Base-by-base conservation (phyloP, 2,113 vertebrate species). In the Xenus cinereus region DNA sequence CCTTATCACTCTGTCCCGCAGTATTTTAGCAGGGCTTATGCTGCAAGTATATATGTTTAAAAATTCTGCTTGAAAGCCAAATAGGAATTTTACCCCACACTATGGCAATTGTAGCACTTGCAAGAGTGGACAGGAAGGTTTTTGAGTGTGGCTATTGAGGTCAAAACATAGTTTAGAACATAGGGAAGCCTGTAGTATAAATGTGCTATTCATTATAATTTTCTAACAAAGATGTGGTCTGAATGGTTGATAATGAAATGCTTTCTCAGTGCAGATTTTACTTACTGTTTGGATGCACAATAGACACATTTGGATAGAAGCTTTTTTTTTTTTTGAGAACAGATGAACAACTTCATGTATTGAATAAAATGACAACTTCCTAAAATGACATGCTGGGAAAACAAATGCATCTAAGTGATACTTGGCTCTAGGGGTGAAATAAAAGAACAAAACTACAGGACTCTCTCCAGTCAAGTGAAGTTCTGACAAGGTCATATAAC, bases 401-500 rank as follows among this genome's bases (percentile, higher is more conserved):
- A 96, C 78, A 90, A 93, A 89, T 67, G 60, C 77, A 63, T 90
- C 41, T 45, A 75, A 94, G 93, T 63, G 79, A 81, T 90, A 75
- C 68, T 95, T 96, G 83, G 92, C 83, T 95, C 73, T 75, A 75
- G 64, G 56, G 73, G 51, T 92, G 64, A 86, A 89, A 93, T 53
- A 48, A 82, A 96, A 92, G 62, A 92, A 87, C 56, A 81, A n/a
- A 95, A 66, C 86, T 87, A 59, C 45, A 89, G 75, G 84, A 86
- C 27, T 87, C 18, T 92, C 20, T 84, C 43, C 45, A 93, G 73
- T 80, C 72, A 91, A 93, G 73, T 26, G 56, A 82, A 95, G 57
- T 88, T 95, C 84, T 93, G 92, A 94, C 76, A 92, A 95, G 90
- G 95, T 97, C 89, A 35, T 84, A 37, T 64, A 94, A 90, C 83